These are phyloP conservation scores for Araneus ventricosus DNA, from an alignment of 1,140 invertebrate genomes.

Conservation along the genomic window DNA sequence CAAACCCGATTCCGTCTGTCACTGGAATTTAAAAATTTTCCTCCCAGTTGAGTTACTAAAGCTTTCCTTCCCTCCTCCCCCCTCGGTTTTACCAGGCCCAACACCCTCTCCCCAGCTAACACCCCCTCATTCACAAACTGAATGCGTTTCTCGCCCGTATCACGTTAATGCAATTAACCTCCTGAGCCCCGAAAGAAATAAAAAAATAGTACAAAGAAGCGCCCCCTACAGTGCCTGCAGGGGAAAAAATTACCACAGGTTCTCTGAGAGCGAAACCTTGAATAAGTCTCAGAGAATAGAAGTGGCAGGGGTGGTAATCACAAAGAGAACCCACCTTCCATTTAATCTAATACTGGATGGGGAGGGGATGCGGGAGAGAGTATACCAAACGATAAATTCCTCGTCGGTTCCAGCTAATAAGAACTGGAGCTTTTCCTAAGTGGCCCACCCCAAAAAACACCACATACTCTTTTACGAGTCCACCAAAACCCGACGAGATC, in stretches of 20 bases:
- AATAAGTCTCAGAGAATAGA: slow-evolving; percentile 18
- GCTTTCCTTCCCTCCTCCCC: background rate
- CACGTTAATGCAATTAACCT: slow-evolving; percentile 57
- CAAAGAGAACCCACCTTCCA: slow-evolving; percentile 22
- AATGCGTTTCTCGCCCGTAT: background rate
- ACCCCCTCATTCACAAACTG: background rate
- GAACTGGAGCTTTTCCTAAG: slow-evolving; percentile 50
- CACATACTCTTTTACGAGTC: slow-evolving; percentile 54
- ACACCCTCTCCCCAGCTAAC: background rate
- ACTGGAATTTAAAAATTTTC: background rate
- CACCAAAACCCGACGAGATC: background rate
- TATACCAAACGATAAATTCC: slow-evolving; percentile 60
- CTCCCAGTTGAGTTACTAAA: background rate
- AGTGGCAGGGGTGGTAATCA: slow-evolving; percentile 1
- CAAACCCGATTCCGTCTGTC: background rate
- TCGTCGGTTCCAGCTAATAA: slow-evolving; percentile 55
- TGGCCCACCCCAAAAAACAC: slow-evolving; percentile 57
- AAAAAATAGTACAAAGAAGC: background rate
- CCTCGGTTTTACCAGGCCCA: background rate
- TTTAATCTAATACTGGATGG: slow-evolving; percentile 49
- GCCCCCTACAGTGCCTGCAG: background rate
- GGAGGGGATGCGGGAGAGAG: background rate
- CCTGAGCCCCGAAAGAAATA: background rate
- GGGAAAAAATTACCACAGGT: slow-evolving; percentile 6
- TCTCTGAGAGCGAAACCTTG: background rate